Base-by-base conservation (phyloP, 2,113 vertebrate species). In the Hypanus sabinus region DNA sequence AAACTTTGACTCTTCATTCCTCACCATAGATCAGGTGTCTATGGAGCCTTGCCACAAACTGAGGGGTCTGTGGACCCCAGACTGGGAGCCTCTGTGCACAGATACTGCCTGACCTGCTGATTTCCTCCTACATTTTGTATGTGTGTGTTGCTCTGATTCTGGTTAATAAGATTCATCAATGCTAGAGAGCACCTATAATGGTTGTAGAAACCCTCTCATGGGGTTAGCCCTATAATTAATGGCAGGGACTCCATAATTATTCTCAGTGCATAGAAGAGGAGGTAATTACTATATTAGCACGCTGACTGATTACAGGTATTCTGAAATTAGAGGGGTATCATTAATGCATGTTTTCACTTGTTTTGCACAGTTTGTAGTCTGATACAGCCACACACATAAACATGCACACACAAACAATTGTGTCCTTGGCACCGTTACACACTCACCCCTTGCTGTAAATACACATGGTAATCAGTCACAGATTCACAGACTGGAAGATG, bases 271-370 rank as follows among this genome's bases (percentile, higher is more conserved):
- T 12, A 9, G 30, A 65, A 65, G 60, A 62, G 30, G 22, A 90
- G 30, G 62, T 33, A 90, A 90, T 33, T 65, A 65, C 20, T n/a
- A 33, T 65, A 30, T 90, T 60, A 33, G 12, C n/a, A 65, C 85
- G 33, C 14, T 90, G 14, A 65, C 24, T 90, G 85, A 90, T 90
- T 90, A 90, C 57, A 90, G 60, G 60, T 90, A 65, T 90, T n/a
- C 65, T 88, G 83, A 62, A 62, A 62, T 30, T 62, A 18, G 57
- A 27, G 9, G 27, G 16, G 57, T 60, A 65, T 33, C 62, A 90
- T 65, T 65, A n/a, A 65, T 90, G 60, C 60, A 60, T 65, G 85
- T 68, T 90, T 90, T 33, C 85, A 90, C 5, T 90, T 90, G 85
- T 65, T 85, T 85, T 90, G 85, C 60, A 33, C n/a, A 65, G 62